These are phyloP conservation scores for Scyliorhinus canicula DNA, from an alignment of 2,797 vertebrate species.

Conservation along the genomic window DNA sequence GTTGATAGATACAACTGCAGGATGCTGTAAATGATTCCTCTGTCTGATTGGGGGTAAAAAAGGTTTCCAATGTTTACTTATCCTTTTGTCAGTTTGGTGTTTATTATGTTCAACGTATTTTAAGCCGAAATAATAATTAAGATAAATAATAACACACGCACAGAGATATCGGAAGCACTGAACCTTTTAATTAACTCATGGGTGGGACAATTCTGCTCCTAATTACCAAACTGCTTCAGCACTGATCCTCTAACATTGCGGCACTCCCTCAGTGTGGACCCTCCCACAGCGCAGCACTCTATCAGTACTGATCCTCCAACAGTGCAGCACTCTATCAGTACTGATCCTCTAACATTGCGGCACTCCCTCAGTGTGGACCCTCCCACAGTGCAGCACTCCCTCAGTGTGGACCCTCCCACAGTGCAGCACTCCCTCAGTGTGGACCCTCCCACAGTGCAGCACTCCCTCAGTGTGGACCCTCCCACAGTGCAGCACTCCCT, in stretches of 20 bases:
- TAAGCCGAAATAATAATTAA: constrained; percentile 11
- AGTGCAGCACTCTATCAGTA: too few species aligned
- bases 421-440: too few species aligned
- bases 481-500: too few species aligned
- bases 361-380: too few species aligned
- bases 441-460: too few species aligned
- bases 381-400: too few species aligned
- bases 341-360: too few species aligned
- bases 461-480: too few species aligned
- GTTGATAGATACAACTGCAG: background rate
- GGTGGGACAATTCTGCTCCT: background rate
- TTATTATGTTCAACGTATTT: background rate
- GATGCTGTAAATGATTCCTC: background rate
- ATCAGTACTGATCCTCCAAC: too few species aligned
- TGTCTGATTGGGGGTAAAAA: background rate
- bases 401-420: too few species aligned
- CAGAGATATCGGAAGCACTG: background rate
- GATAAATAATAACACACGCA: background rate
- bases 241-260: background rate
- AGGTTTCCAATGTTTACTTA: background rate
- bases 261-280: background rate
- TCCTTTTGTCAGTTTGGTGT: background rate
- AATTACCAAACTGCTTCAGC: background rate
- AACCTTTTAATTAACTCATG: background rate
- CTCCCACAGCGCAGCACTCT: too few species aligned